These are phyloP conservation scores for Clostera curtula DNA, from an alignment of 2,888 invertebrate genomes.

Conservation along the genomic window DNA sequence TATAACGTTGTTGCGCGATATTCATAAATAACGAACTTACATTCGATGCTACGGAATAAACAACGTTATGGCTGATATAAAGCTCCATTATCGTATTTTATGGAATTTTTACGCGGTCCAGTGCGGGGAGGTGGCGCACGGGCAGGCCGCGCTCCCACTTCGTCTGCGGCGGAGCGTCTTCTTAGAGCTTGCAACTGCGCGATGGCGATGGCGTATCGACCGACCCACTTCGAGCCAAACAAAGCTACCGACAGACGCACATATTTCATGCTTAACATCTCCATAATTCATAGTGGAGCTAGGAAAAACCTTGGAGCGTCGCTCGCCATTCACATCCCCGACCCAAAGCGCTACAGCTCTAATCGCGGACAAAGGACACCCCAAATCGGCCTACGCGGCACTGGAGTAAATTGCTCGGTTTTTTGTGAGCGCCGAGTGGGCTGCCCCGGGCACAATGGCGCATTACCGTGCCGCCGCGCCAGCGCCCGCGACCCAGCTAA, in stretches of 20 bases:
- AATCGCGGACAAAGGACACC: constrained; percentile 37
- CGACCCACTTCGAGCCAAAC: constrained; percentile 25
- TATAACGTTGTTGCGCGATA: constrained; percentile 15
- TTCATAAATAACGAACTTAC: constrained; percentile 9
- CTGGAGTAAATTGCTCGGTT: constrained; percentile 40
- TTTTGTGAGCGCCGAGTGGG: constrained; percentile 20
- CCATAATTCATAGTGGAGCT: too few species aligned
- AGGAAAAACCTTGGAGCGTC: too few species aligned
- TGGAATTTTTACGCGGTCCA: constrained; percentile 22
- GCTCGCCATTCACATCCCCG: too few species aligned
- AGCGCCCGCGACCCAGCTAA: constrained; percentile 18
- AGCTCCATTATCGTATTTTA: constrained; percentile 18
- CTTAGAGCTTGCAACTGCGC: constrained; percentile 31
- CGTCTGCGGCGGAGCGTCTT: constrained; percentile 24
- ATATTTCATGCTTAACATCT: too few species aligned
- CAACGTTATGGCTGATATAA: constrained; percentile 20
- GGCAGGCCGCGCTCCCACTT: constrained; percentile 28
- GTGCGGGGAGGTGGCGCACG: constrained; percentile 14
- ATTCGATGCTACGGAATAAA: constrained; percentile 18
- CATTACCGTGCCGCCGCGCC: constrained; percentile 20
- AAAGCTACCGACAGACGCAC: constrained; percentile 22
- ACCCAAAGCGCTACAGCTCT: constrained; percentile 28
- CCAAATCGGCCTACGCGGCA: constrained; percentile 24
- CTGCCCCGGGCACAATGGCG: constrained; percentile 23
- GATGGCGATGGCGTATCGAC: too few species aligned